phyloP scores from a whole-genome alignment of 1,140 invertebrate genomes.

The Lasaia peninsularis region DNA sequence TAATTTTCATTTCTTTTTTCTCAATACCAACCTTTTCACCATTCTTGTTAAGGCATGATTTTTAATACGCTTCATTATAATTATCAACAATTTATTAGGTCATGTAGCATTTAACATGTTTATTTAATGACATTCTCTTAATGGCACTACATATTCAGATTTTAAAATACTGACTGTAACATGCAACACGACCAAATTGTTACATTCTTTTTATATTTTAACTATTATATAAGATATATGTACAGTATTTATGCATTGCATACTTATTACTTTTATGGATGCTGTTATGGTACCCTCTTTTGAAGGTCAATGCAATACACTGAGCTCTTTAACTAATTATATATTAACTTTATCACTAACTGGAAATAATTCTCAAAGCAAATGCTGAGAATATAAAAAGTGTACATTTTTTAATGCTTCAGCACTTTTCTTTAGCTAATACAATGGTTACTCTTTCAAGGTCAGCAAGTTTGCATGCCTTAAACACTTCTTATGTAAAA shows the following conservation, averaged over 20 bases:
- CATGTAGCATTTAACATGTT: conserved; percentile 31
- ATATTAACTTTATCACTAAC: conserved; percentile 32
- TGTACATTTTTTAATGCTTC: conserved; percentile 45
- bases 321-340: conserved; percentile 11
- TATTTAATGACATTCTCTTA: conserved; percentile 15
- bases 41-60: conserved; percentile 30
- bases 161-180: conserved; percentile 26
- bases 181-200: conserved; percentile 72
- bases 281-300: conserved; percentile 12
- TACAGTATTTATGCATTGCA: conserved; percentile 15
- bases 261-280: conserved; percentile 19
- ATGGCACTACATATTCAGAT: conserved; percentile 17
- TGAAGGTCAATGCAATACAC: conserved; percentile 7
- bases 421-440: conserved; percentile 71
- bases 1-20: conserved; percentile 24
- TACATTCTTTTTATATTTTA: conserved; percentile 39
- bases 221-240: conserved; percentile 22
- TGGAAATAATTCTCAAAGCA: conserved; percentile 25
- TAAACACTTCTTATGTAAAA: conserved; percentile 58
- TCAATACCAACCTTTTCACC: conserved; percentile 16
- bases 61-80: conserved; percentile 23
- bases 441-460: conserved; percentile 46
- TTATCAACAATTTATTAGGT: conserved; percentile 26
- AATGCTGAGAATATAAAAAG: conserved; percentile 20
- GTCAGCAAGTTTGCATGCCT: conserved; percentile 66